Base-by-base conservation (phyloP, 2,888 invertebrate species). In the Eulithis testata region DNA sequence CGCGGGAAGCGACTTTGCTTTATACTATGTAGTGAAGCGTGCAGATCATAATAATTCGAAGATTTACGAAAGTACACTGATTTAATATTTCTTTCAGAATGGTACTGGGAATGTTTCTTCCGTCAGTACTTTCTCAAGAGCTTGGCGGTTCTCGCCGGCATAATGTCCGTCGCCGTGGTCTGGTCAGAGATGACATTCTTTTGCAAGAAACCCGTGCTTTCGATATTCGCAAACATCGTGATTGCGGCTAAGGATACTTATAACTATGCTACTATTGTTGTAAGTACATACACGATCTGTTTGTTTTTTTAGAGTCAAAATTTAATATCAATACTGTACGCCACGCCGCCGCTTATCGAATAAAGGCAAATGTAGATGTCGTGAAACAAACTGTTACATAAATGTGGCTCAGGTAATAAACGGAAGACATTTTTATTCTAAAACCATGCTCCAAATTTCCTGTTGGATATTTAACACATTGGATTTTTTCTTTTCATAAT, bases 161-260 rank as follows among this genome's bases (percentile, higher is more conserved):
- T 96, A 49, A 94, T 99, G 87, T 99, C 99, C 0, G 90, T 97
- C 31, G 95, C 97, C 82, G 98, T 99, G 43, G 98, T 99, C n/a
- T 99, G 99, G 99, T 99, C 99, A 0, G 99, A 99, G 93, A 96
- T 99, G 79, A 98, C 99, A 1, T 99, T 99, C 93, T 99, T 99
- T 93, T 97, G 97, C 82, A 96, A 97, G 78, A 91, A 94, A 31
- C 99, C 99, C 0, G 98, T 98, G 27, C 94, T 99, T 3, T 99
- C 99, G 0, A 95, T 99, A 72, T 99, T 99, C 89, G 99, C 99
- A n/a, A 95, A 97, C 71, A 96, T 99, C 77, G 96, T 99, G 31
- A 96, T 97, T 77, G 93, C 96, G 47, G 97, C 98, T 11, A 96
- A 95, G 79, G 87, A 89, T 11, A 95, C 95, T 73, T 97, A 98